Evolutionary conservation across 2,113 vertebrate genomes (phyloP), one percentile per base, ranked within the genome.

Genomic region (Pseudorectes ferrugineus): DNA sequence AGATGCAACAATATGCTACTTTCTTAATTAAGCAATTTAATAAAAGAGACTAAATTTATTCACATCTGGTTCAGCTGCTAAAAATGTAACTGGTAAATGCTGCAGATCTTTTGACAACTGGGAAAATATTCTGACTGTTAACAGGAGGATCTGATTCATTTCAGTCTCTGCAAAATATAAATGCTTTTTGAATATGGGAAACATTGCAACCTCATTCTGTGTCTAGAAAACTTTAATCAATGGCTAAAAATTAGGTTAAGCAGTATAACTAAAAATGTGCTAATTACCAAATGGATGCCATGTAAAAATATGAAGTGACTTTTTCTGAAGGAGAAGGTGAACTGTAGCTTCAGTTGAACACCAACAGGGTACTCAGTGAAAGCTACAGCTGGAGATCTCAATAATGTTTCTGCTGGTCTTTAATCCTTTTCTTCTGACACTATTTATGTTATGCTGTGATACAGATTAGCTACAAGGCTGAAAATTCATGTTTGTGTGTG

Each of bases 1-100:
- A 92, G 74, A 85, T 84, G 58, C 88, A 93, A 96, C 42, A 95
- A 75, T 77, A 68, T 73, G 23, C 55, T 45, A 62, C 16, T 93
- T 85, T 28, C 55, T 43, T 95, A 95, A 96, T 87, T 94, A 96
- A 61, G 91, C 72, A 92, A 75, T 95, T 88, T 92, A 92, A 88
- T 95, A 51, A 42, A 92, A 79, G 38, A 93, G 42, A 96, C 62
- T 76, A 89, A 88, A 67, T 95, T 80, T 78, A 92, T 78, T 95
- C 76, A 95, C 62, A 95, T 79, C 93, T 95, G 83, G 61, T 92
- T 92, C 61, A 89, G 52, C 70, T 95, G 75, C 90, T 95, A 92
- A 92, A 97, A 96, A 79, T 71, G 57, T 88, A 95, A 72, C 71
- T 46, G 46, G 31, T 72, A 95, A 79, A 72, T 24, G 22, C 52